A percentile compares a stretch with the other conserved stretches of the same genome.
phyloP scores from a whole-genome alignment of 2,113 vertebrate genomes.

The Varanus salvator region DNA sequence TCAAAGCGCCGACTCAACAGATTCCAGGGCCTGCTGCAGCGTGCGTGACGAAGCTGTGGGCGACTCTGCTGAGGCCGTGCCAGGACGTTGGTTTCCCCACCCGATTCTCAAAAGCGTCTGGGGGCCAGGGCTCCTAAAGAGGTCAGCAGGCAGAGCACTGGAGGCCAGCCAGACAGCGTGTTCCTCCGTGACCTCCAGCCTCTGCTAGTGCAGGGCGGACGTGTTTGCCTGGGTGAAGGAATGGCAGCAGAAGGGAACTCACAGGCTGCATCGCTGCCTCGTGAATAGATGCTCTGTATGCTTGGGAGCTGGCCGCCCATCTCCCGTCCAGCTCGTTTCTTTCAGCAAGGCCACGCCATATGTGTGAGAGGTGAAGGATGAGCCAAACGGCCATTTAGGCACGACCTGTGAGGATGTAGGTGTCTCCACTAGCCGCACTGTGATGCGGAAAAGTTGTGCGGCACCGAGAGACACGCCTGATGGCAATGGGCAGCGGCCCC shows the following conservation, averaged over 20 bases:
- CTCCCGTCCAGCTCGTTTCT: background rate
- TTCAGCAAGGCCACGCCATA: too few species aligned
- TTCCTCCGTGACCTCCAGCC: slow-evolving; percentile 13
- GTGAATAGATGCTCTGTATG: background rate
- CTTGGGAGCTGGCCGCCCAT: background rate
- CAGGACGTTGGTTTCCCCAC: slow-evolving; percentile 31
- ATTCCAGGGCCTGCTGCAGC: background rate
- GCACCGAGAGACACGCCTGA: too few species aligned
- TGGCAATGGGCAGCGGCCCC: background rate
- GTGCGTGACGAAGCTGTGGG: background rate
- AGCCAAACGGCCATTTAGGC: background rate
- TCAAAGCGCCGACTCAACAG: rapidly evolving
- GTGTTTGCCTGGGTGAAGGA: too few species aligned
- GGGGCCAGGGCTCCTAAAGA: background rate
- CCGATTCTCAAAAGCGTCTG: background rate
- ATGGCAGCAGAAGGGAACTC: background rate
- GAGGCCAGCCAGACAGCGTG: rapidly evolving
- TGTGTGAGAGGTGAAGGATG: too few species aligned
- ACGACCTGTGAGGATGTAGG: too few species aligned
- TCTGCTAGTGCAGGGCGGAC: background rate
- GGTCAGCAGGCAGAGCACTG: background rate
- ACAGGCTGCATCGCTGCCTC: background rate
- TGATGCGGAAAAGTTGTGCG: too few species aligned
- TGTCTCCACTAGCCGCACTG: too few species aligned
- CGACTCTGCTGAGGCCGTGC: background rate